phyloP scores from a whole-genome alignment of 2,888 invertebrate species.

The Drosophila seclusa region DNA sequence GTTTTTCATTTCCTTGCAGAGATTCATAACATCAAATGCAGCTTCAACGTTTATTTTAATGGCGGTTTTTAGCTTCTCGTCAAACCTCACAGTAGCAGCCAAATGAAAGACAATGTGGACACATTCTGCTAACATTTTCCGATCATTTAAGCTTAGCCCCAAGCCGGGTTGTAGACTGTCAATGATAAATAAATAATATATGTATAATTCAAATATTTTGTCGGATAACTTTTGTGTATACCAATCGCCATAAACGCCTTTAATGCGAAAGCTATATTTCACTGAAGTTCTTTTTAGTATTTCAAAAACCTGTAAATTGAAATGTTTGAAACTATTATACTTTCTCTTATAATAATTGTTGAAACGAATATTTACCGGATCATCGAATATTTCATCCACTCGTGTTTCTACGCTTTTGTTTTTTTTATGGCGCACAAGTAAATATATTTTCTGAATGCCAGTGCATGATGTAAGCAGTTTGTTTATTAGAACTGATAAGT shows the following conservation, averaged over 20 bases:
- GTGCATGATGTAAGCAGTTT: slow-evolving; percentile 18
- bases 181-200: not conserved
- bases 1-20: slow-evolving; percentile 88
- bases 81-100: slow-evolving; percentile 88
- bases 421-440: slow-evolving; percentile 87
- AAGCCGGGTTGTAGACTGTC: slow-evolving; percentile 18
- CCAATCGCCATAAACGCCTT: slow-evolving; percentile 26
- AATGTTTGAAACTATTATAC: not conserved
- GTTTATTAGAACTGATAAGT: slow-evolving; percentile 17
- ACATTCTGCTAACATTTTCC: slow-evolving; percentile 76
- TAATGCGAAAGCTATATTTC: slow-evolving; percentile 12
- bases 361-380: slow-evolving; percentile 15
- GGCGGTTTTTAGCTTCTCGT: slow-evolving; percentile 90
- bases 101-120: slow-evolving; percentile 87
- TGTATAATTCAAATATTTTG: not conserved
- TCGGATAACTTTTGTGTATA: not conserved
- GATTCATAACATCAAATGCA: slow-evolving; percentile 87
- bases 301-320: slow-evolving; percentile 13
- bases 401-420: slow-evolving; percentile 88
- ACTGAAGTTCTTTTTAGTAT: slow-evolving; percentile 1
- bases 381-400: slow-evolving; percentile 86
- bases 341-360: no score
- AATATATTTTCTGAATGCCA: slow-evolving; percentile 18
- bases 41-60: slow-evolving; percentile 91
- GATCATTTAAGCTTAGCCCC: slow-evolving; percentile 9